Percentiles rank a stretch among this genome's conserved stretches.
Evolutionary conservation across 1,140 invertebrate species (phyloP).

Genomic region (Sitophilus oryzae): DNA sequence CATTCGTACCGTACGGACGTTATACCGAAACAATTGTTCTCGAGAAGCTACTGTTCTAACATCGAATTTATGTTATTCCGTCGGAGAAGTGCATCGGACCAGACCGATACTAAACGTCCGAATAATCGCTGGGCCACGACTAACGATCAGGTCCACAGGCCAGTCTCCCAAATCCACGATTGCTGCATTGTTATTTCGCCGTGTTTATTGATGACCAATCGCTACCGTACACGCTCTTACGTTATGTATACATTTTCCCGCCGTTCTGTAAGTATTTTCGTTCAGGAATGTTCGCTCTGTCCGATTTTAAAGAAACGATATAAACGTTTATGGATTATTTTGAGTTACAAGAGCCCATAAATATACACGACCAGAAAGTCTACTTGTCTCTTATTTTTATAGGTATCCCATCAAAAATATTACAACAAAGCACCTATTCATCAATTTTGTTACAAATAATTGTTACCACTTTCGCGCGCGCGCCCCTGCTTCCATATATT

Average conservation of each 20-base stretch:
- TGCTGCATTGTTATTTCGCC: slow-evolving; percentile 40
- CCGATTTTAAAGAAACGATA: no score
- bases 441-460: no score
- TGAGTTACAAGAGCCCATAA: no score
- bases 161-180: slow-evolving; percentile 34
- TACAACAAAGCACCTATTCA: no score
- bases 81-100: slow-evolving; percentile 28
- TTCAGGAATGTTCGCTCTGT: no score
- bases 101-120: slow-evolving; percentile 6
- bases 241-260: slow-evolving; percentile 26
- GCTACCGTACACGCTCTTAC: slow-evolving; percentile 33
- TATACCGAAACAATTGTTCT: slow-evolving; percentile 42
- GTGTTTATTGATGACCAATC: slow-evolving; percentile 41
- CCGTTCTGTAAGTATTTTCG: slow-evolving; percentile 6
- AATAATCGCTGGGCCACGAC: slow-evolving; percentile 26
- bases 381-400: no score
- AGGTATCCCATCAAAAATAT: no score
- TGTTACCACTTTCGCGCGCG: no score
- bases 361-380: no score
- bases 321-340: no score
- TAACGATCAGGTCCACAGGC: slow-evolving; percentile 21
- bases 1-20: slow-evolving; percentile 39
- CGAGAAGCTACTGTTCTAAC: slow-evolving; percentile 37
- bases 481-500: no score
- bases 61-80: slow-evolving; percentile 37